Percentiles rank a stretch among this genome's conserved stretches.
Evolutionary conservation across 2,113 vertebrate genomes (phyloP).

Genomic region (Bos taurus): DNA sequence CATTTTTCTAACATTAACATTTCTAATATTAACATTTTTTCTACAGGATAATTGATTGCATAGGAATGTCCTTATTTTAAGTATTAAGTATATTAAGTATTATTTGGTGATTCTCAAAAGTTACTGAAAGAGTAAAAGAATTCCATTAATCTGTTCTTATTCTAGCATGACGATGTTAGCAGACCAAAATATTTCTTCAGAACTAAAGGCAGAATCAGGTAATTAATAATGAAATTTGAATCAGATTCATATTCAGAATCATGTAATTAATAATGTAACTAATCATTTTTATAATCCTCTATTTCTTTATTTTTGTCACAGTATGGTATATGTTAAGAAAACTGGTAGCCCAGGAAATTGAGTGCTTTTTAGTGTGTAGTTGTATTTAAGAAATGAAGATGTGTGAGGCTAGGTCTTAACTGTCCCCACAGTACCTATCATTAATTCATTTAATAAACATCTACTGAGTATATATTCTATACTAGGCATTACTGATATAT

Average conservation of each 20-base stretch:
- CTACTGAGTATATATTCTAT: neutral
- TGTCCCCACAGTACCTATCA: neutral
- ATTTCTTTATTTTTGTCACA: neutral
- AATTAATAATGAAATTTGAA: conserved; percentile 47
- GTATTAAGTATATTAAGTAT: neutral
- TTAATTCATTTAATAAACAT: conserved; percentile 24
- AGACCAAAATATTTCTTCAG: conserved; percentile 43
- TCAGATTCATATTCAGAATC: conserved; percentile 25
- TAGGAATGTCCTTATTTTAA: neutral
- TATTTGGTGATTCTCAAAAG: conserved; percentile 19
- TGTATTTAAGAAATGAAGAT: conserved; percentile 32
- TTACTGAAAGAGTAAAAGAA: neutral
- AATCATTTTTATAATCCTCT: conserved; percentile 28
- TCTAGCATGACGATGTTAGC: conserved; percentile 53
- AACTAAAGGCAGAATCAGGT: conserved; percentile 74
- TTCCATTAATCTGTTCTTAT: conserved; percentile 44
- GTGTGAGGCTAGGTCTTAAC: neutral
- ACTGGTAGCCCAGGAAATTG: neutral
- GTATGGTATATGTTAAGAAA: neutral
- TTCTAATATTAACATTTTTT: neutral
- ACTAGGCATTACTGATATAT: neutral
- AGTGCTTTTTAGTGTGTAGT: neutral
- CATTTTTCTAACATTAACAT: neutral
- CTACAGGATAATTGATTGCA: conserved; percentile 7
- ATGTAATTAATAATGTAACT: conserved; percentile 73